Base-by-base conservation (phyloP, 2,888 invertebrate species). In the Buathra laborator region DNA sequence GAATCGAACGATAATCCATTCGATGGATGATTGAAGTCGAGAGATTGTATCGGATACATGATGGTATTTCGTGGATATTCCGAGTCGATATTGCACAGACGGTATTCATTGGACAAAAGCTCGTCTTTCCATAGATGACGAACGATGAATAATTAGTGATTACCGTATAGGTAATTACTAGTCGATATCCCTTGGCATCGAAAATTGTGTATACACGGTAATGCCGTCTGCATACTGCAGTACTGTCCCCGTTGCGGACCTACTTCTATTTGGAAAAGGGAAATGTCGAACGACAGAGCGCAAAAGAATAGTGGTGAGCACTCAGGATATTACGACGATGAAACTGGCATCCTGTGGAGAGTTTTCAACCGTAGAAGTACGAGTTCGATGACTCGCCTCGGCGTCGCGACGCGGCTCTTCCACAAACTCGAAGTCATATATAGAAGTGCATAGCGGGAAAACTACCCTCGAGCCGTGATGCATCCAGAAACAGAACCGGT, bases 271-370 rank as follows among this genome's bases (percentile, higher is more conserved):
- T 62, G 29, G 62, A 56, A 56, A 56, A 56, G 32, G 72, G 71
- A 66, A 56, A 64, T 56, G 67, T 56, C 78, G 76, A 75, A 67
- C 44, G 76, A 46, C 44, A 75, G 12, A 76, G 76, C 75, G 51
- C 67, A 53, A 62, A 48, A 32, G 64, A 71, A 67, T 51, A 70
- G 43, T 74, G 75, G 59, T 64, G 53, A 72, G 83, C 84, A 85
- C 85, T 85, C 84, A 85, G 81, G 79, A 85, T 85, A 85, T 85
- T 85, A 79, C 85, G 84, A 78, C 84, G 77, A 81, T 64, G 74
- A 56, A 74, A 81, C 76, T 14, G 84, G 78, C 24, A 81, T 85
- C 70, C 68, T 64, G 74, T 37, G 9, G 75, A 66, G 78, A 70
- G 53, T 74, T 81, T 76, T 46, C 62, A 19, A 62, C 74, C 64